These are phyloP conservation scores for Hozukius guyotensis DNA, from an alignment of 2,797 vertebrate genomes.

Conservation along the genomic window DNA sequence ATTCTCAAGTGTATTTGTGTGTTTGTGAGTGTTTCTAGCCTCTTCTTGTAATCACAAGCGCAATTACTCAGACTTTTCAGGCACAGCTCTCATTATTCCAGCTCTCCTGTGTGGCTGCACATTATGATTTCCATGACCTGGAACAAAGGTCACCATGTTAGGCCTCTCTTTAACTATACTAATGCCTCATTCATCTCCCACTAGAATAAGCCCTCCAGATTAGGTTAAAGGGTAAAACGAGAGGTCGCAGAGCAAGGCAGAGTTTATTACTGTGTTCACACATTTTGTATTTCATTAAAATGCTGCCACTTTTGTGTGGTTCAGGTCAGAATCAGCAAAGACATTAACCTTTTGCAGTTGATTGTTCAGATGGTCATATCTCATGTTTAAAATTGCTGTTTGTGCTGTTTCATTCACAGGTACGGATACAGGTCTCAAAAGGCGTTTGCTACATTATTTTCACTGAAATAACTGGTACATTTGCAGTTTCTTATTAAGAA, in stretches of 20 bases:
- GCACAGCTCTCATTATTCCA: slow-evolving; percentile 20
- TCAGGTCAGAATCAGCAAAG: slow-evolving; percentile 6
- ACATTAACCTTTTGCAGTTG: neutral
- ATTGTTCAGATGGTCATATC: neutral
- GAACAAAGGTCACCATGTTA: slow-evolving; percentile 10
- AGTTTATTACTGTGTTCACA: neutral
- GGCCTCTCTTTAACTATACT: slow-evolving; percentile 1
- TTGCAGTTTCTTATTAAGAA: neutral
- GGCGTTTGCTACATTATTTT: neutral
- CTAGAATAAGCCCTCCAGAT: slow-evolving; percentile 8
- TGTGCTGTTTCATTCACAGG: neutral
- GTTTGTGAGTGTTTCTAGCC: slow-evolving; percentile 1
- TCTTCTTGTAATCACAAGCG: slow-evolving; percentile 21
- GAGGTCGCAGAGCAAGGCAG: slow-evolving; percentile 6
- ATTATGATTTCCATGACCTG: slow-evolving; percentile 27
- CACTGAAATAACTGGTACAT: neutral
- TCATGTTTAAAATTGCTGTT: neutral
- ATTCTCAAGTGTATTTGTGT: neutral
- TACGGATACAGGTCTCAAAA: neutral
- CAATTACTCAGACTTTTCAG: slow-evolving; percentile 22
- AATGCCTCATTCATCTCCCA: slow-evolving; percentile 28
- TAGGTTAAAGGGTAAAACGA: neutral
- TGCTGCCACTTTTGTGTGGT: neutral
- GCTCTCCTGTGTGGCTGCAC: slow-evolving; percentile 4
- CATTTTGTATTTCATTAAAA: slow-evolving; percentile 37